Percentiles rank a stretch among this genome's conserved stretches.
phyloP scores from a whole-genome alignment of 2,797 vertebrate genomes.

The Neostethus bicornis region DNA sequence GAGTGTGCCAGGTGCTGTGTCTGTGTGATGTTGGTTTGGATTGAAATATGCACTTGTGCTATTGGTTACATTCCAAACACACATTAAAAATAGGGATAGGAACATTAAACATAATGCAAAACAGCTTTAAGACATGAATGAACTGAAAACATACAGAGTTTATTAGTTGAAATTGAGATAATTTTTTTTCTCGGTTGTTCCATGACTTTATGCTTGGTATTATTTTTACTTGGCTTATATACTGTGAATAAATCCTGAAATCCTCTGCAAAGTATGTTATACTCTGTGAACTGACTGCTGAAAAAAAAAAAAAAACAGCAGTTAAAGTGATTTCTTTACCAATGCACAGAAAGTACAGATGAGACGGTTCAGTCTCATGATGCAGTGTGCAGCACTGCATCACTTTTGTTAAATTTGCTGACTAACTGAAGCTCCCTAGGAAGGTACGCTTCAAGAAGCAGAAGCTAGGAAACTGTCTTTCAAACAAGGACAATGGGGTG shows the following conservation, averaged over 20 bases:
- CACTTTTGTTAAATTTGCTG: neutral
- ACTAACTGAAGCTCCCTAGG: neutral
- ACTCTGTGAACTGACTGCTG: neutral
- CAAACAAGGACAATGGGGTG: neutral
- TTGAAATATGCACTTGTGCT: too few relatives aligned
- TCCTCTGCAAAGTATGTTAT: neutral
- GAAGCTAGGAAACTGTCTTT: neutral
- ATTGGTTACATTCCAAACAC: too few relatives aligned
- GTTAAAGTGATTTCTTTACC: too few relatives aligned
- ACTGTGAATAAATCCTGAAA: too few relatives aligned
- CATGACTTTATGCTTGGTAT: neutral
- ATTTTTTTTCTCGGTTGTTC: neutral
- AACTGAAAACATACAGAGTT: too few relatives aligned
- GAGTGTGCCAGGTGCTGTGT: slow-evolving; percentile 79
- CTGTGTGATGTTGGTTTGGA: too few relatives aligned
- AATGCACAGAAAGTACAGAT: neutral
- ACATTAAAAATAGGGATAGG: too few relatives aligned
- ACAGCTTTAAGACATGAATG: too few relatives aligned
- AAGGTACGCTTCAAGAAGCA: slow-evolving; percentile 1
- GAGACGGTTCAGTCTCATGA: neutral
- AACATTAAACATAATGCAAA: too few relatives aligned
- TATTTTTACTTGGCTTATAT: neutral
- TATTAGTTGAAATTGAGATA: neutral
- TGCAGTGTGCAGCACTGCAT: neutral
- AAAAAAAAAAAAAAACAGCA: too few relatives aligned